phyloP scores from a whole-genome alignment of 2,888 invertebrate genomes.

The Mesorhabditis sp. region DNA sequence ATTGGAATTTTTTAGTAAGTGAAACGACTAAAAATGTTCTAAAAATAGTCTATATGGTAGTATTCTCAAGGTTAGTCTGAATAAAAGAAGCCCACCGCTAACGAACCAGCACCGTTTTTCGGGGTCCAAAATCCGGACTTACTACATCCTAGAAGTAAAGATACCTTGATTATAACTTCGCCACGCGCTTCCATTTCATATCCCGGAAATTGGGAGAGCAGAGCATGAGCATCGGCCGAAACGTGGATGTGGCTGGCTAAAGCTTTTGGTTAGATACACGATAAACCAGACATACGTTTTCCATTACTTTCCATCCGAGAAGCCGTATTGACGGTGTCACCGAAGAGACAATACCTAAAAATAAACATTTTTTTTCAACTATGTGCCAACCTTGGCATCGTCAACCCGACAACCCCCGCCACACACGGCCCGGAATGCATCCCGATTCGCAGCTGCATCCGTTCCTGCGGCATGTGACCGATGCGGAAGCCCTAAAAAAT shows the following conservation, averaged over 20 bases:
- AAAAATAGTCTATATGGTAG: no score
- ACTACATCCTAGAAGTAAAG: neutral
- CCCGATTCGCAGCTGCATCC: conserved; percentile 47
- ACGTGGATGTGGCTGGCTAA: conserved; percentile 45
- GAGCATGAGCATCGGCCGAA: conserved; percentile 38
- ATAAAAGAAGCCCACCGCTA: no score
- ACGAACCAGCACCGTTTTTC: no score
- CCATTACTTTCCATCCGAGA: conserved; percentile 53
- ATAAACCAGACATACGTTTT: conserved; percentile 31
- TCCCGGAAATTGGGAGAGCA: conserved; percentile 38
- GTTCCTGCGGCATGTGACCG: conserved; percentile 46
- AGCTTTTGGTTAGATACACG: conserved; percentile 8
- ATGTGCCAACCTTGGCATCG: conserved; percentile 41
- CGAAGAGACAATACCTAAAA: conserved; percentile 48
- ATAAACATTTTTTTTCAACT: neutral
- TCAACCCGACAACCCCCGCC: conserved; percentile 45
- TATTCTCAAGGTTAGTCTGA: no score
- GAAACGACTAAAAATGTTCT: no score
- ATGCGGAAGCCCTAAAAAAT: conserved; percentile 29
- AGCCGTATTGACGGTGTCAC: conserved; percentile 54
- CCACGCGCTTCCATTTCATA: conserved; percentile 46
- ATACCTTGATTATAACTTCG: conserved; percentile 48
- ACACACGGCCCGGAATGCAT: conserved; percentile 49
- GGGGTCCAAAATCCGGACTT: no score
- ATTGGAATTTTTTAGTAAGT: no score